A percentile compares a stretch with the other conserved stretches of the same genome.
These are phyloP conservation scores for Cenopis cana DNA, from an alignment of 2,888 invertebrate genomes.

Conservation along the genomic window DNA sequence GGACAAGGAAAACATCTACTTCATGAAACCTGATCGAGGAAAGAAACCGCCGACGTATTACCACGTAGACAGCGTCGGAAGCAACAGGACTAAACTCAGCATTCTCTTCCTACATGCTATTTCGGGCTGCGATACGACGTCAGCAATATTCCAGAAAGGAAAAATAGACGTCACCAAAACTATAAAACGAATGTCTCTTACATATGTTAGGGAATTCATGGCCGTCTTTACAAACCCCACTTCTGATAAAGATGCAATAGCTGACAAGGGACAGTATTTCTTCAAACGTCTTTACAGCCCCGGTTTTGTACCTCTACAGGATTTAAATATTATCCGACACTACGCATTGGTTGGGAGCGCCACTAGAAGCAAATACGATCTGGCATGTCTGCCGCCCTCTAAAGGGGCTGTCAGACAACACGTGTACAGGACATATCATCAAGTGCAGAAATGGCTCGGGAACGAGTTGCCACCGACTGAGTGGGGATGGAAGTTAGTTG, in stretches of 20 bases:
- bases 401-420: not conserved
- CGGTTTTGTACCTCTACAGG: not conserved
- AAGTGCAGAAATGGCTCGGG: constrained; percentile 17
- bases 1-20: constrained; percentile 1
- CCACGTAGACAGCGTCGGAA: constrained; percentile 1
- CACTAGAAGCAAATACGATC: constrained; percentile 5
- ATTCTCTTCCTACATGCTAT: constrained; percentile 18
- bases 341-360: not conserved
- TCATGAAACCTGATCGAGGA: constrained; percentile 13
- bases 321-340: not conserved
- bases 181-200: not conserved
- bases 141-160: constrained; percentile 8
- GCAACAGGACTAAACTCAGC: not conserved
- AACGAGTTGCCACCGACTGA: constrained; percentile 6
- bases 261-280: not conserved
- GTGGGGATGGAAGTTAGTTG: constrained; percentile 8
- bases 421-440: constrained; percentile 14
- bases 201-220: not conserved
- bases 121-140: constrained; percentile 4
- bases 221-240: not conserved
- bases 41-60: not conserved
- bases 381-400: constrained; percentile 3
- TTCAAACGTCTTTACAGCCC: not conserved
- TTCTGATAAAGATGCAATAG: constrained; percentile 9
- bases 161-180: not conserved